These are phyloP conservation scores for Ancistrus triradiatus DNA, from an alignment of 2,113 vertebrate genomes.

Conservation along the genomic window DNA sequence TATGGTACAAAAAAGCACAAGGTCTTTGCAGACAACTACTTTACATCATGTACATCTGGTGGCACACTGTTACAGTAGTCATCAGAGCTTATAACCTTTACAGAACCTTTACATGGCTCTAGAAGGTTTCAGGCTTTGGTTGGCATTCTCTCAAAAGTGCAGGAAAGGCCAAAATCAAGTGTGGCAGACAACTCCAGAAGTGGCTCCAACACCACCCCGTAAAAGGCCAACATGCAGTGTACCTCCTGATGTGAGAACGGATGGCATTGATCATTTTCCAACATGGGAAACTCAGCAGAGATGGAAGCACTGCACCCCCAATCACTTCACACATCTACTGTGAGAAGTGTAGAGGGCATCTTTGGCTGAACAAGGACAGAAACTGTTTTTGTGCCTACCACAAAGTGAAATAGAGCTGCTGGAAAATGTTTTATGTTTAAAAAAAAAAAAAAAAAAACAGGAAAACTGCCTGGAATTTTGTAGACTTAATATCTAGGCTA, in stretches of 20 bases:
- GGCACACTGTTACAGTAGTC: conserved; percentile 33
- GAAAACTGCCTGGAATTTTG: no score
- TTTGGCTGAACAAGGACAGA: conserved; percentile 30
- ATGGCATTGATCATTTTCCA: conserved; percentile 35
- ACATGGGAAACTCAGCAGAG: conserved; percentile 40
- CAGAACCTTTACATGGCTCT: conserved; percentile 29
- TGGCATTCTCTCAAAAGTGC: conserved; percentile 26
- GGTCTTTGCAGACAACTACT: conserved; percentile 34
- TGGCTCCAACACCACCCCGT: not conserved
- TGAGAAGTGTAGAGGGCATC: conserved; percentile 25
- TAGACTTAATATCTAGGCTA: no score
- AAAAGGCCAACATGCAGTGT: conserved; percentile 16
- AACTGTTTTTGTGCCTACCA: conserved; percentile 16
- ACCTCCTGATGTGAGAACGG: conserved; percentile 36
- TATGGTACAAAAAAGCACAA: conserved; percentile 22
- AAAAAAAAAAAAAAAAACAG: no score
- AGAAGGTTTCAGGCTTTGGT: conserved; percentile 33
- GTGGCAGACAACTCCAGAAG: conserved; percentile 32
- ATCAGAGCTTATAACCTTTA: conserved; percentile 36
- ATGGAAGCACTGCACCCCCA: conserved; percentile 21
- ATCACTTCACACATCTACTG: conserved; percentile 26
- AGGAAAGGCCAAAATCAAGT: conserved; percentile 24
- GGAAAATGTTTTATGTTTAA: no score
- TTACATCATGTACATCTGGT: conserved; percentile 32
- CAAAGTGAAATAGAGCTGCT: conserved; percentile 12